A percentile compares a stretch with the other conserved stretches of the same genome.
phyloP scores from a whole-genome alignment of 1,140 invertebrate species.

The Leptinotarsa lineolata region DNA sequence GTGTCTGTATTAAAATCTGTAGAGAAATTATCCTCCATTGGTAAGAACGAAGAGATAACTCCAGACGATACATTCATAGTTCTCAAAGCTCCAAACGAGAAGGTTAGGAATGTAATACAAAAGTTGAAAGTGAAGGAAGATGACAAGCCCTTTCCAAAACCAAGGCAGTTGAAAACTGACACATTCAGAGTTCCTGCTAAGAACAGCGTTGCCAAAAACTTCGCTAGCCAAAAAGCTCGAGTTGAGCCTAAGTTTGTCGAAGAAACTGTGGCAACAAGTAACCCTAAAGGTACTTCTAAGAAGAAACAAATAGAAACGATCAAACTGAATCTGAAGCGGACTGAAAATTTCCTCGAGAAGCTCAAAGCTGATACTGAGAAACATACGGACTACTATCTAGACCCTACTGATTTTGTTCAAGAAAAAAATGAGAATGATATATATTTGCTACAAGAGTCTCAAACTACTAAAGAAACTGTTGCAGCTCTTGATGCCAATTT shows the following conservation, averaged over 20 bases:
- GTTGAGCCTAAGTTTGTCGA: constrained; percentile 32
- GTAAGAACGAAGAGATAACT: constrained; percentile 21
- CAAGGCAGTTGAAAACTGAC: constrained; percentile 27
- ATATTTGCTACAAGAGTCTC: background rate
- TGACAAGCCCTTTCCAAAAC: background rate
- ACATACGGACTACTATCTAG: constrained; percentile 28
- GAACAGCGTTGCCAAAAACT: background rate
- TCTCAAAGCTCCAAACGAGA: constrained; percentile 33
- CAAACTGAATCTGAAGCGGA: constrained; percentile 34
- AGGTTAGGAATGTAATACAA: constrained; percentile 38
- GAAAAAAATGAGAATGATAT: constrained; percentile 19
- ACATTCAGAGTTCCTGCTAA: constrained; percentile 30
- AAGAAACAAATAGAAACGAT: constrained; percentile 27
- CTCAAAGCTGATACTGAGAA: constrained; percentile 22
- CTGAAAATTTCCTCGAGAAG: constrained; percentile 29
- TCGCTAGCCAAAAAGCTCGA: constrained; percentile 25
- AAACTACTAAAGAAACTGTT: background rate
- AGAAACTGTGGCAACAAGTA: constrained; percentile 18
- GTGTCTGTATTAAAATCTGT: constrained; percentile 26
- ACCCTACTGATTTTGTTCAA: constrained; percentile 32
- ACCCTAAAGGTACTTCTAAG: constrained; percentile 10
- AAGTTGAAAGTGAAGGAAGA: constrained; percentile 33
- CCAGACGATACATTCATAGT: constrained; percentile 32
- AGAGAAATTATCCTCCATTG: constrained; percentile 25
- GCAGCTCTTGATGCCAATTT: background rate